Conservation (phyloP, 2,797 vertebrate species). For the Chrosomus eos region DNA sequence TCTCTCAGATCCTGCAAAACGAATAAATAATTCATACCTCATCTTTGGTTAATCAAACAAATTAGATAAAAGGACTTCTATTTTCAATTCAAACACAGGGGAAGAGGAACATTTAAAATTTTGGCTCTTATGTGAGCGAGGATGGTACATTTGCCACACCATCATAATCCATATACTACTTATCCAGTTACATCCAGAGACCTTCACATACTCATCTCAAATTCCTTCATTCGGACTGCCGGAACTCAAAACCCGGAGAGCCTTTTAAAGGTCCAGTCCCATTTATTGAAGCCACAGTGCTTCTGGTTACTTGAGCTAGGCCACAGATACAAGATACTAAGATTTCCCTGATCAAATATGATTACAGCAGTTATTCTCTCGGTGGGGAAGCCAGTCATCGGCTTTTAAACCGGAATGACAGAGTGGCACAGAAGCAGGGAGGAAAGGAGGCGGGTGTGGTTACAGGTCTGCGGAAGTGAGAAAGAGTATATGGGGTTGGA, state of each 20-base stretch:
- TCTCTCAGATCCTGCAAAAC: conserved; percentile 31
- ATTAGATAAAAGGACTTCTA: conserved; percentile 57
- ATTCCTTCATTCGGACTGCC: conserved; percentile 40
- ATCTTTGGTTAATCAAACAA: conserved; percentile 59
- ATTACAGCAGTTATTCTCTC: conserved; percentile 44
- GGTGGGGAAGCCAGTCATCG: background rate
- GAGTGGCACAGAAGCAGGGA: conserved; percentile 25
- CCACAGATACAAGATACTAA: conserved; percentile 50
- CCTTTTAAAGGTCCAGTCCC: conserved; percentile 39
- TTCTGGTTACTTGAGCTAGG: conserved; percentile 44
- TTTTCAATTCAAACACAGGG: conserved; percentile 48
- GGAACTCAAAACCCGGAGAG: conserved; percentile 36
- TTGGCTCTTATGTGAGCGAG: conserved; percentile 2
- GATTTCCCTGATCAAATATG: conserved; percentile 50
- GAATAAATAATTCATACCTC: conserved; percentile 58
- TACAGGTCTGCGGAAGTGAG: conserved; percentile 18
- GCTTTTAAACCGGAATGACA: conserved; percentile 33
- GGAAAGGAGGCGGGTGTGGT: conserved; percentile 37
- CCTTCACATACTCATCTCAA: conserved; percentile 35
- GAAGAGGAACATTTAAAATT: conserved; percentile 17
- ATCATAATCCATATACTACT: conserved; percentile 23
- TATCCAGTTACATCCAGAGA: conserved; percentile 36
- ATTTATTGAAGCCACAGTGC: conserved; percentile 13
- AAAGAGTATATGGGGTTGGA: conserved; percentile 2
- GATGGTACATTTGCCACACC: background rate